A percentile compares a stretch with the other conserved stretches of the same genome.
Conservation (phyloP, 2,888 invertebrate species). For the Halictus ligatus region DNA sequence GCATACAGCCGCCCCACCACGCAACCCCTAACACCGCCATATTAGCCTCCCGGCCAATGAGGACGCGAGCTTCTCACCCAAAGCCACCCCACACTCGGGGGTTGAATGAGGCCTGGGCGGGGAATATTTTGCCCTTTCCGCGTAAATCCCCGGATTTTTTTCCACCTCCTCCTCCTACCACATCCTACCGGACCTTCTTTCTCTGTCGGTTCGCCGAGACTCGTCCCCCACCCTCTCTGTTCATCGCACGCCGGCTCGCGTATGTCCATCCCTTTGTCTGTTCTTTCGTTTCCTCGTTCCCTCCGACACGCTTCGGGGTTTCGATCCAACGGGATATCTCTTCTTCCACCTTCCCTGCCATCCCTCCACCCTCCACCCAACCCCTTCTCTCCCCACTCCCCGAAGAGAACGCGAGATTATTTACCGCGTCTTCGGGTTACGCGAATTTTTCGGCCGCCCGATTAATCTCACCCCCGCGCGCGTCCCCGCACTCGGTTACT, state of each 20-base stretch:
- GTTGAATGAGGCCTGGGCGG: conserved; percentile 83
- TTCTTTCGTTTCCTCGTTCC: conserved; percentile 26
- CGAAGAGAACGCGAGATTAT: conserved; percentile 29
- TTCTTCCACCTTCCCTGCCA: conserved; percentile 15
- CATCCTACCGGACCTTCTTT: conserved; percentile 36
- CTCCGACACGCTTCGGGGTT: conserved; percentile 24
- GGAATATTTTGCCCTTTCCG: conserved; percentile 82
- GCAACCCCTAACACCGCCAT: conserved; percentile 81
- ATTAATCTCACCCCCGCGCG: conserved; percentile 49
- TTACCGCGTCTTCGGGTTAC: conserved; percentile 55
- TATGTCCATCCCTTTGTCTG: conserved; percentile 40
- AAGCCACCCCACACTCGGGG: conserved; percentile 78
- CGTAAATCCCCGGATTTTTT: conserved; percentile 79
- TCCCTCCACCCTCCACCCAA: not conserved
- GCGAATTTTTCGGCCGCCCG: conserved; percentile 66
- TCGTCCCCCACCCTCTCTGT: not conserved
- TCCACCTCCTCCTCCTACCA: conserved; percentile 65
- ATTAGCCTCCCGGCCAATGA: conserved; percentile 85
- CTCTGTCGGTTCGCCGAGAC: not conserved
- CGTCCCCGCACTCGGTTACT: not conserved
- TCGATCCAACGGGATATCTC: conserved; percentile 54
- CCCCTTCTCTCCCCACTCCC: too few species aligned
- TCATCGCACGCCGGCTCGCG: not conserved
- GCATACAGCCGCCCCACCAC: conserved; percentile 77
- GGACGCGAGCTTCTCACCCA: conserved; percentile 81